Conservation (phyloP, 2,888 invertebrate genomes). For the Agrochola circellaris region DNA sequence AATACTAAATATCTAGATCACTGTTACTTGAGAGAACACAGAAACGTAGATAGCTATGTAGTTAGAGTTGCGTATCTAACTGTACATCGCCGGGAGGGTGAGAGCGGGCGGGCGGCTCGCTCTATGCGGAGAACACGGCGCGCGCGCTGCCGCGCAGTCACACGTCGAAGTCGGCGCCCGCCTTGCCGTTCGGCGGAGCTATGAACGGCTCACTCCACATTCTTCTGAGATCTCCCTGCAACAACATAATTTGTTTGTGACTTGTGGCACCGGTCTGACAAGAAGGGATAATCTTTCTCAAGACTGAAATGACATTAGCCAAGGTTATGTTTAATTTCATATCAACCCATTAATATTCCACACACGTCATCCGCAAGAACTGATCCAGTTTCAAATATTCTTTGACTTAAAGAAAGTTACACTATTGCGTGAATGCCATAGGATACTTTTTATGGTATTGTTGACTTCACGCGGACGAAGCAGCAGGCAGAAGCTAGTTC, state of each 20-base stretch:
- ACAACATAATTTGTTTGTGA: background rate
- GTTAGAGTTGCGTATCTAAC: conserved; percentile 49
- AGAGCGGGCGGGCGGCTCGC: conserved; percentile 20
- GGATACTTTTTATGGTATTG: too few species aligned
- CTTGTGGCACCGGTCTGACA: background rate
- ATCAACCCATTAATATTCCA: background rate
- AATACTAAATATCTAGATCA: conserved; percentile 58
- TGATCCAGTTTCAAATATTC: background rate
- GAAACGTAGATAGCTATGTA: conserved; percentile 45
- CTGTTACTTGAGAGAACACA: conserved; percentile 50
- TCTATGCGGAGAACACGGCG: conserved; percentile 41
- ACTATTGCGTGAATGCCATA: background rate
- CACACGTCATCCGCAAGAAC: background rate
- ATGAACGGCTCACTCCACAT: conserved; percentile 99
- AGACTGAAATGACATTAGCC: background rate
- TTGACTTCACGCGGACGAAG: background rate
- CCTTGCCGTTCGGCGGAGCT: conserved; percentile 94
- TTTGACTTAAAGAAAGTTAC: background rate
- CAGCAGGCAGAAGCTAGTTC: background rate
- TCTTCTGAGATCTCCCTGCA: conserved; percentile 97
- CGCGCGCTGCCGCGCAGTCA: conserved; percentile 73
- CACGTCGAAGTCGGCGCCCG: conserved; percentile 88
- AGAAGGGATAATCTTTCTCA: background rate
- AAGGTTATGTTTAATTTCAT: background rate
- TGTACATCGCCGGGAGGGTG: conserved; percentile 38